Conservation (phyloP, 2,797 vertebrate species). For the Miichthys miiuy region DNA sequence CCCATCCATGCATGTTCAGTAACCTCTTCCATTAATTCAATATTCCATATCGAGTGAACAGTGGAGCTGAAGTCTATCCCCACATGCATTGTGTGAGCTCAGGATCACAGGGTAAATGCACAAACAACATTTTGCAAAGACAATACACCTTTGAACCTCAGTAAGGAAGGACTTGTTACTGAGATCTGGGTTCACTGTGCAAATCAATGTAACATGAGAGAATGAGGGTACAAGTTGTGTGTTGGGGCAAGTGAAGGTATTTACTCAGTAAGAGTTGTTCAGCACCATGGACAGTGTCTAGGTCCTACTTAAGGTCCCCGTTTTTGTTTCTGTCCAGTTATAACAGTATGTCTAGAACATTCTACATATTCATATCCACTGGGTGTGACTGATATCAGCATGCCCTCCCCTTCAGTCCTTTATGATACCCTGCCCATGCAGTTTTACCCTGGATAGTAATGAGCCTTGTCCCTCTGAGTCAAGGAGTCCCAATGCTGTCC, state of each 20-base stretch:
- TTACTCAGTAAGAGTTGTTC: background rate
- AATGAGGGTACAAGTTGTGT: background rate
- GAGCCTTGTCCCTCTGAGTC: slow-evolving; percentile 32
- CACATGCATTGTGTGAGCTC: background rate
- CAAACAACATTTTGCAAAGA: background rate
- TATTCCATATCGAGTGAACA: background rate
- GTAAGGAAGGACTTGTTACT: background rate
- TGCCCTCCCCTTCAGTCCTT: slow-evolving; percentile 7
- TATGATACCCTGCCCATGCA: background rate
- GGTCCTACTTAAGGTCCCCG: background rate
- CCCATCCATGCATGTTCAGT: background rate
- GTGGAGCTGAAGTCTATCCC: background rate
- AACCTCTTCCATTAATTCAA: background rate
- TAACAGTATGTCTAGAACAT: background rate
- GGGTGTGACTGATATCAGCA: slow-evolving; percentile 8
- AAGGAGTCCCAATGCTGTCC: slow-evolving; percentile 18
- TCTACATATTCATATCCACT: slow-evolving; percentile 11
- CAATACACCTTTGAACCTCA: background rate
- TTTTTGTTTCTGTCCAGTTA: background rate
- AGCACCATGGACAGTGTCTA: slow-evolving; percentile 17
- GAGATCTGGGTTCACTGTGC: background rate
- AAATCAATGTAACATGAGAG: background rate
- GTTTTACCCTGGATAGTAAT: slow-evolving; percentile 34
- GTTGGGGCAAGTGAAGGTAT: background rate
- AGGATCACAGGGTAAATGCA: background rate